A percentile compares a stretch with the other conserved stretches of the same genome.
phyloP scores from a whole-genome alignment of 2,888 invertebrate genomes.

The Biston betularia region DNA sequence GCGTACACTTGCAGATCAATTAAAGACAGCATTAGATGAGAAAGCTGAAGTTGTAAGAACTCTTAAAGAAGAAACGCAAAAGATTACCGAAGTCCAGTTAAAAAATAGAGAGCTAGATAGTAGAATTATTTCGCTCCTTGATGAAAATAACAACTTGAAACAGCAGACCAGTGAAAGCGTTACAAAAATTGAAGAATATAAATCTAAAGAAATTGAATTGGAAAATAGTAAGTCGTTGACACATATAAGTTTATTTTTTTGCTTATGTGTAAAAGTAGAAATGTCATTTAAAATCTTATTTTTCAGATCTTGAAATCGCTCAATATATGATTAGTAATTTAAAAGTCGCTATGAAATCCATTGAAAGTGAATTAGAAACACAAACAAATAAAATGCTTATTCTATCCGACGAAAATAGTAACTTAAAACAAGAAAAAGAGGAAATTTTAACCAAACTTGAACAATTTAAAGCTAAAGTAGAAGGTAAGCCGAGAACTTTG shows the following conservation, averaged over 20 bases:
- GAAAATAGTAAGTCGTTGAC: neutral
- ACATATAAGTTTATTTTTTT: neutral
- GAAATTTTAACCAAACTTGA: neutral
- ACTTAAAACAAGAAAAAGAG: slow-evolving; percentile 12
- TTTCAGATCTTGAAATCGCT: slow-evolving; percentile 10
- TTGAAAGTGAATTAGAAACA: slow-evolving; percentile 7
- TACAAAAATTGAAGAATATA: slow-evolving; percentile 5
- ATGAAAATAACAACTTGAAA: slow-evolving; percentile 18
- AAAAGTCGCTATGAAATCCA: slow-evolving; percentile 1
- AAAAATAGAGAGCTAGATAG: slow-evolving; percentile 5
- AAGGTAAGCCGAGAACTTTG: neutral
- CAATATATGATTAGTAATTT: slow-evolving; percentile 4
- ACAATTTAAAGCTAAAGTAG: slow-evolving; percentile 3
- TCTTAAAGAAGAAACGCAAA: neutral
- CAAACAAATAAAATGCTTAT: neutral
- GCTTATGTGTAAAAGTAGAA: neutral
- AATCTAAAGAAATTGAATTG: slow-evolving; percentile 4
- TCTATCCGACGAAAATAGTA: slow-evolving; percentile 8
- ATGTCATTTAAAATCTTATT: neutral
- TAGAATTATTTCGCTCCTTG: neutral
- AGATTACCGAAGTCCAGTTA: neutral
- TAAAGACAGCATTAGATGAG: neutral
- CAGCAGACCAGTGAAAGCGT: neutral
- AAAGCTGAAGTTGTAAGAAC: neutral
- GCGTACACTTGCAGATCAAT: neutral